A percentile compares a stretch with the other conserved stretches of the same genome.
These are phyloP conservation scores for Apolygus lucorum DNA, from an alignment of 1,140 invertebrate genomes.

Conservation along the genomic window DNA sequence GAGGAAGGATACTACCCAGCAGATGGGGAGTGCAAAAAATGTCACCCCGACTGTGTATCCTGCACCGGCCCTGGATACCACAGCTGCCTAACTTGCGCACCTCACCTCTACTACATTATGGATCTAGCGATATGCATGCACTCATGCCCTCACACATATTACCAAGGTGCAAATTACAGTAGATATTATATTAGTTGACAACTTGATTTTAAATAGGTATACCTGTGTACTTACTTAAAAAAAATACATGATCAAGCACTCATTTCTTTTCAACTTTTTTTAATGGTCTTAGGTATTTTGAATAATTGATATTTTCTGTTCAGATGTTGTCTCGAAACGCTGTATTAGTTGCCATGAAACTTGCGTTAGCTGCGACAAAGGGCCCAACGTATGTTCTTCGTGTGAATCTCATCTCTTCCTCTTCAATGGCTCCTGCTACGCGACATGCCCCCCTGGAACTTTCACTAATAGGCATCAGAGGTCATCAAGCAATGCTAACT, in stretches of 20 bases:
- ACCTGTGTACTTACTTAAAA: no score
- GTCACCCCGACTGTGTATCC: constrained; percentile 74
- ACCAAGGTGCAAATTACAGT: no score
- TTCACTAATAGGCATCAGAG: constrained; percentile 75
- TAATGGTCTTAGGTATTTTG: no score
- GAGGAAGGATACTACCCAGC: constrained; percentile 66
- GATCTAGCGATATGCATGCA: constrained; percentile 72
- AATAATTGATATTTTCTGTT: not conserved
- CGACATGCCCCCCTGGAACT: constrained; percentile 67
- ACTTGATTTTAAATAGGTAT: no score
- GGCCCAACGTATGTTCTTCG: constrained; percentile 68
- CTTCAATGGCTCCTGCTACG: constrained; percentile 66
- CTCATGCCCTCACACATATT: constrained; percentile 77
- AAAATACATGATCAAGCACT: no score
- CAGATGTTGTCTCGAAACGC: constrained; percentile 31
- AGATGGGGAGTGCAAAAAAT: constrained; percentile 66
- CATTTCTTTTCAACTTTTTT: no score
- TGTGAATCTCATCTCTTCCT: constrained; percentile 75
- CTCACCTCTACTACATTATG: constrained; percentile 63
- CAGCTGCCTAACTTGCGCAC: constrained; percentile 69
- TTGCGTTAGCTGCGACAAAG: constrained; percentile 69
- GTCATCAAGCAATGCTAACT: no score
- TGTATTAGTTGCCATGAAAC: constrained; percentile 71
- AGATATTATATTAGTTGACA: no score
- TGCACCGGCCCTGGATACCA: constrained; percentile 74